Base-by-base conservation (phyloP, 2,113 vertebrate species). In the Bujurquina vittata region DNA sequence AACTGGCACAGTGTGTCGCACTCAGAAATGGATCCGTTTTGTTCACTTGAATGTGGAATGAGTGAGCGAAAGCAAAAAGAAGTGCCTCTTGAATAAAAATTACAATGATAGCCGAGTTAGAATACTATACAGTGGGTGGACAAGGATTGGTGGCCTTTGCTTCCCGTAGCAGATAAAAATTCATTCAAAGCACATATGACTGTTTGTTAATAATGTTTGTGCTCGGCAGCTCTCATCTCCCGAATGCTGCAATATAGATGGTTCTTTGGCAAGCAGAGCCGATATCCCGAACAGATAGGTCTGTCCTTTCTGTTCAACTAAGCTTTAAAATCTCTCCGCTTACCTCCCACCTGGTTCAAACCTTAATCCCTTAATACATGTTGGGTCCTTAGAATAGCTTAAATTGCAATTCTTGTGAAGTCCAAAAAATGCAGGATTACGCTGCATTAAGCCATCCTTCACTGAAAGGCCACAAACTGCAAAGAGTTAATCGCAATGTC, bases 331-430 rank as follows among this genome's bases (percentile, higher is more conserved):
- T 88, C 86, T 88, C 81, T 56, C 79, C 89, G 79, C 74, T 85
- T 93, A 88, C 91, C 91, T 93, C 85, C 75, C 75, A 90, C 76
- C 84, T 84, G 90, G 88, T 90, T 93, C 91, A 91, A 88, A 89
- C 78, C 80, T 18, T 94, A 94, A 95, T 95, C 92, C 92, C 88
- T 91, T 93, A 93, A 94, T 94, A 93, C 89, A 85, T 46, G 54
- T 86, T 90, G 91, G 92, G 92, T 94, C 90, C 87, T 90, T 86
- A 92, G 84, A 95, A 94, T 79, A 88, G 89, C 84, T 94, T 92
- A 87, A 93, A 95, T 90, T 93, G 89, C 90, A 94, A 89, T 94
- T 94, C 88, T 86, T 88, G 79, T 81, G 79, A 93, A 92, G 86
- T 87, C 77, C 77, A 87, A 84, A 75, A 92, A 93, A 88, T 46